Conservation (phyloP, 2,888 invertebrate genomes). For the Aporophyla lueneburgensis region DNA sequence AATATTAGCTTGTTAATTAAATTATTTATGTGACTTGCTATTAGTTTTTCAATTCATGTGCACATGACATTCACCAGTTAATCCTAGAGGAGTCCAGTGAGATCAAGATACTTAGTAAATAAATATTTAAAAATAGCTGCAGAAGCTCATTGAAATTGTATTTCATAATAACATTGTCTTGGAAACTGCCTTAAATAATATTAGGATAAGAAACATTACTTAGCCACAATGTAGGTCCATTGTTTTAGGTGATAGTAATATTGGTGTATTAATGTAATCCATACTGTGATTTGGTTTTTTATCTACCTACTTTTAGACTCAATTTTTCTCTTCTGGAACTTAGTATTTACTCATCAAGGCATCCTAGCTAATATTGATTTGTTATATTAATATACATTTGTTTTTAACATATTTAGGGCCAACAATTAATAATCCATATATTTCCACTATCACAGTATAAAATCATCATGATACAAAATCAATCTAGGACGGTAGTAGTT, state of each 20-base stretch:
- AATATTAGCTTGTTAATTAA: constrained; percentile 59
- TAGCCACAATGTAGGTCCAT: constrained; percentile 59
- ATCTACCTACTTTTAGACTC: constrained; percentile 57
- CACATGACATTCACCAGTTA: constrained; percentile 24
- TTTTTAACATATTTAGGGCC: constrained; percentile 57
- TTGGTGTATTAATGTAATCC: constrained; percentile 51
- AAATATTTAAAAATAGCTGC: not conserved
- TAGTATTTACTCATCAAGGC: constrained; percentile 43
- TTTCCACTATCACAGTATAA: not conserved
- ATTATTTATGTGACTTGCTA: constrained; percentile 58
- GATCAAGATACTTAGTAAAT: constrained; percentile 4
- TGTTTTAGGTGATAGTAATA: constrained; percentile 48
- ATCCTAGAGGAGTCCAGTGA: constrained; percentile 8
- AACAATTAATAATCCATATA: not conserved
- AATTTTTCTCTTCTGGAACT: constrained; percentile 51
- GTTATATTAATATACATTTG: constrained; percentile 21
- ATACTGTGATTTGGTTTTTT: constrained; percentile 66
- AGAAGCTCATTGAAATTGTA: not conserved
- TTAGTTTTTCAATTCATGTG: constrained; percentile 55
- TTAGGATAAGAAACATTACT: constrained; percentile 23
- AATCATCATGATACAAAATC: not conserved
- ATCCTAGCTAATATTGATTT: constrained; percentile 43
- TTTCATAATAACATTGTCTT: constrained; percentile 11
- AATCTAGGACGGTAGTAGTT: not conserved
- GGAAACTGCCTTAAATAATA: constrained; percentile 36